Evolutionary conservation across 1,140 invertebrate species (phyloP).

Genomic region (Elysia chlorotica): DNA sequence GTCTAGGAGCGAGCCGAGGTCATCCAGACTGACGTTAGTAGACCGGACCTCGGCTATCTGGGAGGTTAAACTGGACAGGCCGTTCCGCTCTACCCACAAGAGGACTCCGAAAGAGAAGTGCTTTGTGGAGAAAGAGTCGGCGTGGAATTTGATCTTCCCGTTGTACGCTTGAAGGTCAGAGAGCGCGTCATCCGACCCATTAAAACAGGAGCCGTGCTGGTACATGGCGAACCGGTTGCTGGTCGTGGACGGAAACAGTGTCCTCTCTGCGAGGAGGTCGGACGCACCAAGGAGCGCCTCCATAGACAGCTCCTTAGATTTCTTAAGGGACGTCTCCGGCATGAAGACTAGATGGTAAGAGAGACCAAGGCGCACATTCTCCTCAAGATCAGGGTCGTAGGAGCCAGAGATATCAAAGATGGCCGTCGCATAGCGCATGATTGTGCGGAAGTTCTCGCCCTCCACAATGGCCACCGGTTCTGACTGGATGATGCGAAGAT

Average conservation of each 20-base stretch:
- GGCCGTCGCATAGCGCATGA: conserved; percentile 44
- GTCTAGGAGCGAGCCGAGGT: conserved; percentile 36
- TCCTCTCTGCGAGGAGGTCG: conserved; percentile 27
- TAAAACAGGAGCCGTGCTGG: conserved; percentile 36
- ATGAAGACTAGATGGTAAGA: conserved; percentile 45
- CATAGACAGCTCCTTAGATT: conserved; percentile 15
- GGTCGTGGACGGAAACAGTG: conserved; percentile 36
- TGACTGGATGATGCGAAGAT: conserved; percentile 39
- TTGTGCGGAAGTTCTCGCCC: conserved; percentile 36
- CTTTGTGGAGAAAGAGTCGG: conserved; percentile 32
- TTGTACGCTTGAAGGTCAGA: conserved; percentile 33
- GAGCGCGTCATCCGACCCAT: conserved; percentile 12
- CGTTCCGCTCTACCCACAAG: conserved; percentile 46
- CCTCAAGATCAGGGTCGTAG: conserved; percentile 51
- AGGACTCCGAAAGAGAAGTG: conserved; percentile 37
- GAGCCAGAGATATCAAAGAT: conserved; percentile 49
- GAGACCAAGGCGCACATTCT: conserved; percentile 34
- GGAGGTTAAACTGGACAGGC: conserved; percentile 24
- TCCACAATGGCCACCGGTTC: conserved; percentile 45
- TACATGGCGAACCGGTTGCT: conserved; percentile 41
- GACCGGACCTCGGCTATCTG: conserved; percentile 34
- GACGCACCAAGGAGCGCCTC: conserved; percentile 26
- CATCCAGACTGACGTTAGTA: conserved; percentile 37
- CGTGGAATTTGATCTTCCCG: conserved; percentile 42
- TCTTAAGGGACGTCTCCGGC: conserved; percentile 28